These are phyloP conservation scores for Campoletis sonorensis DNA, from an alignment of 1,140 invertebrate species.

Conservation along the genomic window DNA sequence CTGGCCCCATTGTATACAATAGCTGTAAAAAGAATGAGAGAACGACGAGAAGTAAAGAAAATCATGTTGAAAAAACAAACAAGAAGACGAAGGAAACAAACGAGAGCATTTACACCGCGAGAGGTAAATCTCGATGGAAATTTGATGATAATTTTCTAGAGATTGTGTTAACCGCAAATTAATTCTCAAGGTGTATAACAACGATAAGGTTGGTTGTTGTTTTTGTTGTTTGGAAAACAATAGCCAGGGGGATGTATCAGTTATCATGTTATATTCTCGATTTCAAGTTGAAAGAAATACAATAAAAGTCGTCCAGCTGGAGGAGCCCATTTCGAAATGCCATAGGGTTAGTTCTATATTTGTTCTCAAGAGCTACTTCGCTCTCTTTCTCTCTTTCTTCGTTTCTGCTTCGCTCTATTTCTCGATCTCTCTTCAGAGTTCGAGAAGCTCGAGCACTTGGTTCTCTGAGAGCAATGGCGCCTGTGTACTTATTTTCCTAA, in stretches of 20 bases:
- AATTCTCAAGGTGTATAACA: slow-evolving; percentile 27
- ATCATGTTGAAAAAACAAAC: background rate
- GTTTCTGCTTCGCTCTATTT: slow-evolving; percentile 13
- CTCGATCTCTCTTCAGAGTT: background rate
- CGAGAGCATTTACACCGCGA: background rate
- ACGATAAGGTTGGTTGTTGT: slow-evolving; percentile 9
- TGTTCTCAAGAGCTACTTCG: background rate
- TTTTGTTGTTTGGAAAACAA: background rate
- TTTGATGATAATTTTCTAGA: background rate
- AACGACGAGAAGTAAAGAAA: slow-evolving; percentile 8
- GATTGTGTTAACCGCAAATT: background rate
- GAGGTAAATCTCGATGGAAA: background rate
- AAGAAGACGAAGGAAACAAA: background rate
- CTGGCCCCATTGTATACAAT: slow-evolving; percentile 36
- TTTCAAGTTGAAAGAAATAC: background rate
- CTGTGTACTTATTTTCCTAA: slow-evolving; percentile 46
- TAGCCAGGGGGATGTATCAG: background rate
- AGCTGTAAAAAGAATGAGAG: slow-evolving; percentile 10
- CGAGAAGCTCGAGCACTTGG: slow-evolving; percentile 2
- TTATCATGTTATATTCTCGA: slow-evolving; percentile 10
- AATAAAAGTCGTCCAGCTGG: background rate
- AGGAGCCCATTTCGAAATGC: slow-evolving; percentile 16
- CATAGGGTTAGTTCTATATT: slow-evolving; percentile 26
- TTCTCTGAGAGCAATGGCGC: background rate
- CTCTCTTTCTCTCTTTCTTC: background rate